These are phyloP conservation scores for Pycnomerus fuliginosus DNA, from an alignment of 2,888 invertebrate genomes.

Conservation along the genomic window DNA sequence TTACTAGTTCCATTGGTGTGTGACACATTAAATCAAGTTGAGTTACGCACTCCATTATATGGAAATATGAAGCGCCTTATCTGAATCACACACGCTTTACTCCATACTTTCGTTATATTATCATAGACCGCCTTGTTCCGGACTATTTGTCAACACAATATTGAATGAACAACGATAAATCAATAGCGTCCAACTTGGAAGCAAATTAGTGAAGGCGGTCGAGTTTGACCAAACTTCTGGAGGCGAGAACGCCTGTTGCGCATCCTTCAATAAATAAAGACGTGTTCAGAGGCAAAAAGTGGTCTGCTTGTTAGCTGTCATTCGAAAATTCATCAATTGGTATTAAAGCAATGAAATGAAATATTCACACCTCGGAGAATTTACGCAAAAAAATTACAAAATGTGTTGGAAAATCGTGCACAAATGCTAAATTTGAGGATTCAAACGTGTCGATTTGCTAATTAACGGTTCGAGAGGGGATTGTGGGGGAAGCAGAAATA, in stretches of 20 bases:
- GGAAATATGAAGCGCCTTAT: constrained; percentile 15
- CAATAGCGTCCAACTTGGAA: constrained; percentile 6
- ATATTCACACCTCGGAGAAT: too few species aligned
- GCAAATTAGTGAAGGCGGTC: constrained; percentile 6
- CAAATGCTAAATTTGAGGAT: too few species aligned
- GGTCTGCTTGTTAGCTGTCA: too few species aligned
- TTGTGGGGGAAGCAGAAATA: too few species aligned
- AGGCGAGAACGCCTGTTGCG: constrained; percentile 8
- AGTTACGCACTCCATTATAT: constrained; percentile 16
- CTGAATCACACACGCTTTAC: constrained; percentile 14
- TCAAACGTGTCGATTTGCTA: too few species aligned
- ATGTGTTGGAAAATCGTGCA: too few species aligned
- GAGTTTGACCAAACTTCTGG: constrained; percentile 2
- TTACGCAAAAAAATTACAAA: too few species aligned
- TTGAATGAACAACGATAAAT: constrained; percentile 9
- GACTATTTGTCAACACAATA: constrained; percentile 16
- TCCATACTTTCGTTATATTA: constrained; percentile 13
- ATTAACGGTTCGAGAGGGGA: too few species aligned
- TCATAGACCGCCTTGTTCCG: constrained; percentile 8
- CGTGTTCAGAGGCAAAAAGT: too few species aligned
- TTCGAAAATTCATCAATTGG: too few species aligned
- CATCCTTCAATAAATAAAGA: not conserved
- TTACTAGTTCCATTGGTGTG: constrained; percentile 6
- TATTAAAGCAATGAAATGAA: too few species aligned
- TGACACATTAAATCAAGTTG: constrained; percentile 17